Evolutionary conservation across 2,797 vertebrate species (phyloP).

Genomic region (Pygocentrus nattereri): DNA sequence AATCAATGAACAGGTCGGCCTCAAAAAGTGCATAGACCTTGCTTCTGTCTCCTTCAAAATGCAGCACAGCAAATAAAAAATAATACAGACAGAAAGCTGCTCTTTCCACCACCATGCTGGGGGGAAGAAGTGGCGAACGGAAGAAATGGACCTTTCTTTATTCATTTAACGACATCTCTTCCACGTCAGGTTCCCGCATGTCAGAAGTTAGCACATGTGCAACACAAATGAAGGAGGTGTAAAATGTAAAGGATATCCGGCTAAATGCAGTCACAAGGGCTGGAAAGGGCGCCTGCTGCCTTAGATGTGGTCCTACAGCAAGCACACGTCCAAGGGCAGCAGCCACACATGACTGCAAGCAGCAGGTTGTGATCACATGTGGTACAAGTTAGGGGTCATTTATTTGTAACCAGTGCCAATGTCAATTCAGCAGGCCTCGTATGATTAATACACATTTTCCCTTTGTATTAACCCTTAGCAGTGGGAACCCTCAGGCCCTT

Average conservation of each 20-base stretch:
- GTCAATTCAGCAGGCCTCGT: neutral
- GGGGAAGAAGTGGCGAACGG: constrained; percentile 34
- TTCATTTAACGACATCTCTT: constrained; percentile 42
- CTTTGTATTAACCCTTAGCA: neutral
- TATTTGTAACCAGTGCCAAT: constrained; percentile 12
- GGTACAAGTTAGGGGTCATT: constrained; percentile 46
- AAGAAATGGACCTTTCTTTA: constrained; percentile 43
- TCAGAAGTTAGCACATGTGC: constrained; percentile 72
- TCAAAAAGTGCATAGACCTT: constrained; percentile 62
- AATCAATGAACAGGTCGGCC: constrained; percentile 71
- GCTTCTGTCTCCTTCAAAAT: constrained; percentile 20
- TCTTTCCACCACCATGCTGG: constrained; percentile 11
- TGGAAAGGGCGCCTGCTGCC: constrained; percentile 60
- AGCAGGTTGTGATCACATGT: constrained; percentile 63
- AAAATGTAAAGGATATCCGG: constrained; percentile 81
- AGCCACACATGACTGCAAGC: constrained; percentile 60
- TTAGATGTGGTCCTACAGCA: constrained; percentile 66
- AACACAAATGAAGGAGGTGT: constrained; percentile 75
- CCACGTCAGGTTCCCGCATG: constrained; percentile 40
- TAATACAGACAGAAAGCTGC: neutral
- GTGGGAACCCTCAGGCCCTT: no score
- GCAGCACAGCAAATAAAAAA: constrained; percentile 28
- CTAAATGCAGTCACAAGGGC: constrained; percentile 38
- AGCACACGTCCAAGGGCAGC: constrained; percentile 59
- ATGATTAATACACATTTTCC: neutral